Percentiles rank a stretch among this genome's conserved stretches.
phyloP scores from a whole-genome alignment of 2,113 vertebrate species.

The Spea multiplicata region DNA sequence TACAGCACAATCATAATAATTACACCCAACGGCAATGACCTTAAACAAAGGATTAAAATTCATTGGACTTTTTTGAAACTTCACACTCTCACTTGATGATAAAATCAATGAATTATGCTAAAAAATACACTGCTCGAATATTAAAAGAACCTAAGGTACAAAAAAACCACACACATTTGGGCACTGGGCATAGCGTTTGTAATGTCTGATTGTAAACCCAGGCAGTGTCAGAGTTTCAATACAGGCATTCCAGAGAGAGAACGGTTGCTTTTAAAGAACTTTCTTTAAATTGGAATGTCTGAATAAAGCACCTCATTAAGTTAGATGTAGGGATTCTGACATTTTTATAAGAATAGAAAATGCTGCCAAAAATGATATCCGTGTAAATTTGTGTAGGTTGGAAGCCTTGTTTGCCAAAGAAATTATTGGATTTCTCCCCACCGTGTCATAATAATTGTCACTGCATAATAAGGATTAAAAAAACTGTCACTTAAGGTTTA shows the following conservation, averaged over 20 bases:
- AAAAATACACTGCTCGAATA: background rate
- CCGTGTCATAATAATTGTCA: conserved; percentile 16
- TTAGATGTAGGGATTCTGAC: conserved; percentile 21
- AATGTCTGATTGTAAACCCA: no score
- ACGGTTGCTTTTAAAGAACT: background rate
- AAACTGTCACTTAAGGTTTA: conserved; percentile 20
- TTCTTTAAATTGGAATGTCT: conserved; percentile 27
- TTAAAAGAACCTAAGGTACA: background rate
- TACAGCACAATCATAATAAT: conserved; percentile 9
- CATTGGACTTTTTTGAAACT: background rate
- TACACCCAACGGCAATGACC: background rate
- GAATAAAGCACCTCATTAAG: conserved; percentile 36
- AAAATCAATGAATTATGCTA: background rate
- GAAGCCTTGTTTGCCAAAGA: conserved; percentile 41
- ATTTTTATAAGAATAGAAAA: conserved; percentile 41
- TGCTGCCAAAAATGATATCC: conserved; percentile 40
- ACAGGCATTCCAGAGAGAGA: background rate
- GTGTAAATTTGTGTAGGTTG: conserved; percentile 38
- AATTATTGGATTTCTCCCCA: conserved; percentile 37
- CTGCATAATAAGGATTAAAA: conserved; percentile 1
- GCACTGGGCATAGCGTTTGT: background rate
- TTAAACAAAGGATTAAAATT: background rate
- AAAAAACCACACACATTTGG: background rate
- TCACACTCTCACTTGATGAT: background rate
- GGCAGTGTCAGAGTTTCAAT: no score